These are phyloP conservation scores for Hypotaenidia philippensis DNA, from an alignment of 2,797 vertebrate species.

Conservation along the genomic window DNA sequence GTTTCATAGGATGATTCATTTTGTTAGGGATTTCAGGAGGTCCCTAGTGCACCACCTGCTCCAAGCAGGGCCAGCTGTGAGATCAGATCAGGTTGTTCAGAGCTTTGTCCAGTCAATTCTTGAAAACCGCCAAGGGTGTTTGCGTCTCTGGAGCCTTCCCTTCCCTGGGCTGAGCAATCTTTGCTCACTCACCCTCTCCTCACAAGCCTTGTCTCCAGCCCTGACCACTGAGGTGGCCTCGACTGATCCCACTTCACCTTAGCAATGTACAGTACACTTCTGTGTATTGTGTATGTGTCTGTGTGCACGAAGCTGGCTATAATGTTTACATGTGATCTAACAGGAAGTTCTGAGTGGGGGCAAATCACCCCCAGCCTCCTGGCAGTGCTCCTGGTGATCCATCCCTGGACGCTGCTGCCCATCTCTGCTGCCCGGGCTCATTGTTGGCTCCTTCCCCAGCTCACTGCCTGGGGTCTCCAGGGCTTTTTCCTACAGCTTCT, in stretches of 20 bases:
- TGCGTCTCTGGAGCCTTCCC: background rate
- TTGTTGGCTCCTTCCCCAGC: background rate
- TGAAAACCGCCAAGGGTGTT: background rate
- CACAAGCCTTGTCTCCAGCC: background rate
- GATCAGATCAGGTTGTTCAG: background rate
- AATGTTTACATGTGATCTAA: background rate
- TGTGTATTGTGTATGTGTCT: background rate
- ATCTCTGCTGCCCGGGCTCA: background rate
- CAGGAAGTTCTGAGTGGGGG: background rate
- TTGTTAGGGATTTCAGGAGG: background rate
- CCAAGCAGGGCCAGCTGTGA: background rate
- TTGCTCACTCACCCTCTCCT: background rate
- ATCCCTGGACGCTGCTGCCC: background rate
- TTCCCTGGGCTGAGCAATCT: background rate
- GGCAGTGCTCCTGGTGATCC: background rate
- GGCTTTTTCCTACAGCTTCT: background rate
- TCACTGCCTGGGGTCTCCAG: accelerated
- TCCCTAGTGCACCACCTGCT: background rate
- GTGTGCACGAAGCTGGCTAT: background rate
- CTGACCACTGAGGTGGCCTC: accelerated
- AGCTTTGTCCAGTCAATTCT: background rate
- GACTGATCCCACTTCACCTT: background rate
- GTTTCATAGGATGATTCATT: background rate
- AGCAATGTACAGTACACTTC: background rate
- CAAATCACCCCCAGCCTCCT: background rate